Evolutionary conservation across 2,797 vertebrate genomes (phyloP).

Genomic region (Lepidocolaptes lacrymiger): DNA sequence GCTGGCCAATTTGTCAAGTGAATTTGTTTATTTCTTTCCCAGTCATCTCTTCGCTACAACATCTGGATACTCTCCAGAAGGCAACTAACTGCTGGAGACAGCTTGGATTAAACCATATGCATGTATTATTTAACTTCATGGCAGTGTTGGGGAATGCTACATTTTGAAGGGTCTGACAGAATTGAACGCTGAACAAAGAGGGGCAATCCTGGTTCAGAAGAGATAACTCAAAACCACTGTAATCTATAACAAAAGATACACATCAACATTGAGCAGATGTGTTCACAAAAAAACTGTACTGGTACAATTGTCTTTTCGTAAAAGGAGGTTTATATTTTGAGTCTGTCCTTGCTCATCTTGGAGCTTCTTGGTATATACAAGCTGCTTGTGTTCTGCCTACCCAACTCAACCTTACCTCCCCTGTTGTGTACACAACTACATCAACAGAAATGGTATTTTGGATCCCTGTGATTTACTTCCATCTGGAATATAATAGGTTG

Average conservation of each 20-base stretch:
- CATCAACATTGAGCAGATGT: background rate
- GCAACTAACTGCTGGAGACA: background rate
- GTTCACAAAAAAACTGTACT: background rate
- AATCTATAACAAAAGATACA: background rate
- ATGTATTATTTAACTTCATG: conserved; percentile 7
- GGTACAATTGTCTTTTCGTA: background rate
- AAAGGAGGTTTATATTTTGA: background rate
- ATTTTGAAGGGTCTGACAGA: conserved; percentile 1
- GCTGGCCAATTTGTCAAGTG: background rate
- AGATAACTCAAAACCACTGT: background rate
- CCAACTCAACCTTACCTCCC: background rate
- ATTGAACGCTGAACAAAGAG: background rate
- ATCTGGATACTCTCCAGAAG: conserved; percentile 37
- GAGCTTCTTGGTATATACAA: background rate
- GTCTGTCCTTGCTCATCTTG: background rate
- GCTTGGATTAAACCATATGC: background rate
- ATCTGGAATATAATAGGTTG: background rate
- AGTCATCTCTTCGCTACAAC: background rate
- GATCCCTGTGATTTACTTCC: background rate
- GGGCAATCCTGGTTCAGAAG: background rate
- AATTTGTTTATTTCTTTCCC: conserved; percentile 33
- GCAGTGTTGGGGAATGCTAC: background rate
- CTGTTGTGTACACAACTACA: background rate
- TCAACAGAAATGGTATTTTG: background rate
- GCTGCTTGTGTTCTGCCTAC: background rate